phyloP scores from a whole-genome alignment of 2,797 vertebrate genomes.

The Antrozous pallidus region DNA sequence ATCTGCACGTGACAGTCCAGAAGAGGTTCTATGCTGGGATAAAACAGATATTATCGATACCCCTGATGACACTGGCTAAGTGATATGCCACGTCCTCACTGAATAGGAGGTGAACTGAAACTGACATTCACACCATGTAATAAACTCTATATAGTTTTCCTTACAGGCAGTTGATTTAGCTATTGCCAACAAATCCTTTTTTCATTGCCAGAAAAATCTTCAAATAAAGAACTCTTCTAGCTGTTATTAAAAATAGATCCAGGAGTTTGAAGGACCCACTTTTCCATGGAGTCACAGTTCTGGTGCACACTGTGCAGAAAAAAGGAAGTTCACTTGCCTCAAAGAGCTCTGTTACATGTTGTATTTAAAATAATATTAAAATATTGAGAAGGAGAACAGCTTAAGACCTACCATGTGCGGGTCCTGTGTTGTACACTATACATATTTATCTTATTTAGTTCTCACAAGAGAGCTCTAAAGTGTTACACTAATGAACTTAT shows the following conservation, averaged over 20 bases:
- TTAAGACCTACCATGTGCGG: background rate
- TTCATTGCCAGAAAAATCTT: conserved; percentile 49
- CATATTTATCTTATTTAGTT: background rate
- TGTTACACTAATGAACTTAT: background rate
- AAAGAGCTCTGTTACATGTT: background rate
- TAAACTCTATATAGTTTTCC: conserved; percentile 11
- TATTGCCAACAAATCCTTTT: conserved; percentile 44
- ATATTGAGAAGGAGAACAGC: background rate
- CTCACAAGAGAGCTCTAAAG: background rate
- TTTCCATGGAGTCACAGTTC: background rate
- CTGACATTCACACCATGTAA: background rate
- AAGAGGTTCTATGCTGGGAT: background rate
- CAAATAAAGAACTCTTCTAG: conserved; percentile 40
- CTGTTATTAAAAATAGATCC: conserved; percentile 55
- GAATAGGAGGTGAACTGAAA: background rate
- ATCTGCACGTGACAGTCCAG: background rate
- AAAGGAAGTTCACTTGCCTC: background rate
- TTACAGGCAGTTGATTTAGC: background rate
- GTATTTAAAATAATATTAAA: background rate
- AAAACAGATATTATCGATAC: background rate
- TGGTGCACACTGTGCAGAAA: background rate
- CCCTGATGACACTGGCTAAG: background rate
- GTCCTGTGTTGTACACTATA: background rate
- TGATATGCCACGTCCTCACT: background rate
- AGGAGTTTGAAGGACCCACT: background rate